phyloP scores from a whole-genome alignment of 2,797 vertebrate genomes.

The Pseudochirops corinnae region DNA sequence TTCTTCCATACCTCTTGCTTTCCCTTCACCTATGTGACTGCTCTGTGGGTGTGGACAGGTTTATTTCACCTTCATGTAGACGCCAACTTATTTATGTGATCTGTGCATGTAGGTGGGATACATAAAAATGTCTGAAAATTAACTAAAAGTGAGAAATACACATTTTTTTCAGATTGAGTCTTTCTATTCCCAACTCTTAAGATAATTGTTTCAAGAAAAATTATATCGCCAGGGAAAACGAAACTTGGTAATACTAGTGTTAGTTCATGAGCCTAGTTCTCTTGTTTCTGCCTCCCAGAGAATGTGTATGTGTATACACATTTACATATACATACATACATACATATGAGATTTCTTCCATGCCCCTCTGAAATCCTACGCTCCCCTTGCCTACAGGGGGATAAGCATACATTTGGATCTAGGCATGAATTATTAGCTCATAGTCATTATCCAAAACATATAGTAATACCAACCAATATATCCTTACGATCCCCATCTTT shows the following conservation, averaged over 20 bases:
- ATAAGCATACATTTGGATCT: not conserved
- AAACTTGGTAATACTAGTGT: not conserved
- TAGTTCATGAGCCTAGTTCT: not conserved
- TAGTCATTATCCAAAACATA: not conserved
- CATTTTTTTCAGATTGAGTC: constrained; percentile 9
- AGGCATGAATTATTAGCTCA: not conserved
- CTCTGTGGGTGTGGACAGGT: not conserved
- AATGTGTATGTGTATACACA: not conserved
- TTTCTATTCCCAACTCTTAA: constrained; percentile 8
- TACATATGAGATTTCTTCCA: not conserved
- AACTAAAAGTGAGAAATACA: not conserved
- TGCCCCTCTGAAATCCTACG: not conserved
- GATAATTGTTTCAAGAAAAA: not conserved
- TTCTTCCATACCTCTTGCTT: too few species aligned
- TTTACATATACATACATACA: too few species aligned
- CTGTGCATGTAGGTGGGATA: not conserved
- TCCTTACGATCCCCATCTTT: not conserved
- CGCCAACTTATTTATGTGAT: not conserved
- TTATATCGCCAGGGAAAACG: not conserved
- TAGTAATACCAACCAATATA: not conserved
- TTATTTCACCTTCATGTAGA: not conserved
- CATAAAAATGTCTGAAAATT: constrained; percentile 15
- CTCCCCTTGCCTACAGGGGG: not conserved
- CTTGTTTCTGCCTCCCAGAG: not conserved
- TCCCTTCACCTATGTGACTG: not conserved